Percentiles rank a stretch among this genome's conserved stretches.
Evolutionary conservation across 2,888 invertebrate species (phyloP).

Genomic region (Neria commutata): DNA sequence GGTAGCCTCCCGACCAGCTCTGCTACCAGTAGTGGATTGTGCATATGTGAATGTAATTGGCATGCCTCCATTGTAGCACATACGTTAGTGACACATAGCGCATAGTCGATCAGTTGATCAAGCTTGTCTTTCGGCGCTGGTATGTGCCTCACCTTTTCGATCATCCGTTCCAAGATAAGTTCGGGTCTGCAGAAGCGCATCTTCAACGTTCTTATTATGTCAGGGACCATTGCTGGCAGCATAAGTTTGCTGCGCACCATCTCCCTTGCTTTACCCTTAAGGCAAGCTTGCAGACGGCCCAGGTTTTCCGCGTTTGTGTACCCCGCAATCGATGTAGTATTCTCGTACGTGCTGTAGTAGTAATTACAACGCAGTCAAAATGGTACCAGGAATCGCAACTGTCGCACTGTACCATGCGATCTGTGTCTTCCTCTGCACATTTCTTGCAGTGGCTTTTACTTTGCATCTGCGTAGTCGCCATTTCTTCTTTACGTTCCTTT

Average conservation of each 20-base stretch:
- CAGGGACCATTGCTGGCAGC: slow-evolving; percentile 17
- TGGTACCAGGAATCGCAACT: no score
- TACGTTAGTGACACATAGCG: no score
- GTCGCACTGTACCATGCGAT: no score
- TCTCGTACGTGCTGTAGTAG: no score
- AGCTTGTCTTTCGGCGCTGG: slow-evolving; percentile 19
- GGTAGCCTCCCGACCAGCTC: slow-evolving; percentile 19
- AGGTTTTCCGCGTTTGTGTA: slow-evolving; percentile 22
- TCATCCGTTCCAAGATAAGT: slow-evolving; percentile 22
- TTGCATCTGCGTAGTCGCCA: no score
- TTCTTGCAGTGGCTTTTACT: no score
- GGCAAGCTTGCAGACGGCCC: slow-evolving; percentile 12
- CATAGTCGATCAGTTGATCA: slow-evolving; percentile 18
- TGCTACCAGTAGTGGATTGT: slow-evolving; percentile 23
- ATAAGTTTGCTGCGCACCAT: slow-evolving; percentile 17
- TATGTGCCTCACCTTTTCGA: slow-evolving; percentile 15
- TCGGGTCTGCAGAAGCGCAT: slow-evolving; percentile 22
- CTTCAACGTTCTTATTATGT: slow-evolving; percentile 17
- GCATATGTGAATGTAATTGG: slow-evolving; percentile 20
- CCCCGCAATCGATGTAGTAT: no score
- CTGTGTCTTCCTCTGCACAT: no score
- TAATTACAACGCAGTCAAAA: no score
- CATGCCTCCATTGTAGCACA: slow-evolving; percentile 25
- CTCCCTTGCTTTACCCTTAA: slow-evolving; percentile 20
- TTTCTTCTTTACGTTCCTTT: no score